Evolutionary conservation across 2,888 invertebrate species (phyloP).

Genomic region (Eupithecia insigniata): DNA sequence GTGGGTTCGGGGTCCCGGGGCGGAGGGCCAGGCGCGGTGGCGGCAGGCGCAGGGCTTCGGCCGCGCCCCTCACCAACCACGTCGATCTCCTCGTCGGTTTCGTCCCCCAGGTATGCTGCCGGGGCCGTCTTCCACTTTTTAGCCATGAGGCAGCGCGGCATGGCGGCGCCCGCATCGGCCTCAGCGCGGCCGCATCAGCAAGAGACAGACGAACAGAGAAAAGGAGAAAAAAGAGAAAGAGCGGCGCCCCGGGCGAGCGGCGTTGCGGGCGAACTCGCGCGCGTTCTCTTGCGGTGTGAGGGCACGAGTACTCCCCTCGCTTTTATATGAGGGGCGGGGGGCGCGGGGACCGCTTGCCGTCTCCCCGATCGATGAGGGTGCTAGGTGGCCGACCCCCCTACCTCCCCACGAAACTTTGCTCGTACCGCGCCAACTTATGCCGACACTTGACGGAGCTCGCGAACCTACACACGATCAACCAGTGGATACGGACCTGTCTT

Average conservation of each 20-base stretch:
- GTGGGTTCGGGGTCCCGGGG: slow-evolving; percentile 88
- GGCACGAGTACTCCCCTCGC: slow-evolving; percentile 68
- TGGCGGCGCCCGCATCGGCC: slow-evolving; percentile 86
- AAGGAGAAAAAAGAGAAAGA: slow-evolving; percentile 82
- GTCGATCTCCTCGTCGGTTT: slow-evolving; percentile 92
- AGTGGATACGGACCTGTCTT: slow-evolving; percentile 60
- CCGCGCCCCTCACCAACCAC: slow-evolving; percentile 91
- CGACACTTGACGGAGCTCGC: slow-evolving; percentile 65
- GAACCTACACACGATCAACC: slow-evolving; percentile 69
- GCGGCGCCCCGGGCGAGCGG: slow-evolving; percentile 83
- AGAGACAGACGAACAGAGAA: slow-evolving; percentile 83
- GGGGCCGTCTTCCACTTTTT: slow-evolving; percentile 95
- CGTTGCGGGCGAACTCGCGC: slow-evolving; percentile 77
- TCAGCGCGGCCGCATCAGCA: slow-evolving; percentile 82
- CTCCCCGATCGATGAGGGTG: slow-evolving; percentile 73
- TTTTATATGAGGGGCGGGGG: slow-evolving; percentile 73
- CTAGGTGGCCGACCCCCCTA: slow-evolving; percentile 51
- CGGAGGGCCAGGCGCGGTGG: slow-evolving; percentile 88
- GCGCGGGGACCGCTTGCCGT: slow-evolving; percentile 76
- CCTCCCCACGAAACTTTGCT: slow-evolving; percentile 69
- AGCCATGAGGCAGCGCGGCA: slow-evolving; percentile 98
- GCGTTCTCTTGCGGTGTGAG: slow-evolving; percentile 84
- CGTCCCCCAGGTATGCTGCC: slow-evolving; percentile 85
- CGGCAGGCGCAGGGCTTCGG: slow-evolving; percentile 81
- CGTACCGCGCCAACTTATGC: slow-evolving; percentile 66